A percentile compares a stretch with the other conserved stretches of the same genome.
Evolutionary conservation across 2,888 invertebrate genomes (phyloP).

Genomic region (Catocala fraxini): DNA sequence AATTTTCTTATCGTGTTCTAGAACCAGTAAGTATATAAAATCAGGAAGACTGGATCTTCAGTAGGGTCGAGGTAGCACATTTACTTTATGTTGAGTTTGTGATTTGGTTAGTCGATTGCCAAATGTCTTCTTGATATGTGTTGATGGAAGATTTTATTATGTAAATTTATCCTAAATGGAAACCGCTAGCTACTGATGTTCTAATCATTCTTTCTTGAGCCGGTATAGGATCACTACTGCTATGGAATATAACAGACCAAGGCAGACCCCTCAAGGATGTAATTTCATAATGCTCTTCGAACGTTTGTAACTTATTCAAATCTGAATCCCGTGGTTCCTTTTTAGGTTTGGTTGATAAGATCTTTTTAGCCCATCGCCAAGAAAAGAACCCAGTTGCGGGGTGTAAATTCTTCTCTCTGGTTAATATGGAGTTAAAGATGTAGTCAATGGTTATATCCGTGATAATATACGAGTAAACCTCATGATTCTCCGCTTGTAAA

Average conservation of each 20-base stretch:
- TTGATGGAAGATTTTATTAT: too few relatives aligned
- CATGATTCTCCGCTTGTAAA: slow-evolving; percentile 56
- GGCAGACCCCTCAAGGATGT: slow-evolving; percentile 70
- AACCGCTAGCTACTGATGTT: too few relatives aligned
- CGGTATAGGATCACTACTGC: slow-evolving; percentile 1
- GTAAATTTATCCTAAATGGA: too few relatives aligned
- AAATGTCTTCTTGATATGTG: too few relatives aligned
- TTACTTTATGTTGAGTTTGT: too few relatives aligned
- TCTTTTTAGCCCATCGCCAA: slow-evolving; percentile 41
- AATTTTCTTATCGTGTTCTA: too few relatives aligned
- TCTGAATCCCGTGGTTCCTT: slow-evolving; percentile 47
- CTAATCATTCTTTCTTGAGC: background rate
- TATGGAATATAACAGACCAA: slow-evolving; percentile 80
- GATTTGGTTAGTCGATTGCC: too few relatives aligned
- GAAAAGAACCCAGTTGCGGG: slow-evolving; percentile 50
- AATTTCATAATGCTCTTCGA: slow-evolving; percentile 68
- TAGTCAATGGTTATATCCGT: slow-evolving; percentile 73
- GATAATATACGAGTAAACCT: slow-evolving; percentile 75
- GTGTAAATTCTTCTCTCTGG: slow-evolving; percentile 51
- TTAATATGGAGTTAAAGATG: slow-evolving; percentile 70
- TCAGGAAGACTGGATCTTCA: too few relatives aligned
- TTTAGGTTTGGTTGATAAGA: slow-evolving; percentile 46
- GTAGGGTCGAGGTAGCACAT: too few relatives aligned
- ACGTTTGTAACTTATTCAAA: slow-evolving; percentile 52
- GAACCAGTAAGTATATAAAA: too few relatives aligned